A percentile compares a stretch with the other conserved stretches of the same genome.
phyloP scores from a whole-genome alignment of 2,113 vertebrate genomes.

The Ifrita kowaldi region DNA sequence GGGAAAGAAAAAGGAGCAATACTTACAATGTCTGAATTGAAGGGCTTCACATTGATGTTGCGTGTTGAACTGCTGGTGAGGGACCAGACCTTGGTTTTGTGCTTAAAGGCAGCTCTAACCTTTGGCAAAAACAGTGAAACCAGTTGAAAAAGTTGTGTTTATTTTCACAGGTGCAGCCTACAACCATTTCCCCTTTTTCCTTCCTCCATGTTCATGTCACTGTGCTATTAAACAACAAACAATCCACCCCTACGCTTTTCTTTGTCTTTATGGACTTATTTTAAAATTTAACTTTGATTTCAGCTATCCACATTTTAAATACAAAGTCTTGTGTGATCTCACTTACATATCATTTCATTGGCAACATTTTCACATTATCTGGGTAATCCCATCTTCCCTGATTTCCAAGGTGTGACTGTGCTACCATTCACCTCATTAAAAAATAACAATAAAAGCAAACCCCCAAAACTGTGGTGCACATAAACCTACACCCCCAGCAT shows the following conservation, averaged over 20 bases:
- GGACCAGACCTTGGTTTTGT: slow-evolving; percentile 98
- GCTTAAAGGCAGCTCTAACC: slow-evolving; percentile 97
- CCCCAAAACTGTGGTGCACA: not conserved
- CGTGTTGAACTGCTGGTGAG: slow-evolving; percentile 90
- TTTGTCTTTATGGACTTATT: not conserved
- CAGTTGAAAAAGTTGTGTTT: not conserved
- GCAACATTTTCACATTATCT: not conserved
- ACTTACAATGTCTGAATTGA: slow-evolving; percentile 94
- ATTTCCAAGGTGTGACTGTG: not conserved
- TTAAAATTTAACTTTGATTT: not conserved
- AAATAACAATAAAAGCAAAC: not conserved
- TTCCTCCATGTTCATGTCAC: not conserved
- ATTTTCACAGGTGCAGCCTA: not conserved
- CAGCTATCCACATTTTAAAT: not conserved
- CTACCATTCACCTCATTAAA: not conserved
- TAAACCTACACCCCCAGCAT: not conserved
- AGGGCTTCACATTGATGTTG: slow-evolving; percentile 86
- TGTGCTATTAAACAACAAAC: not conserved
- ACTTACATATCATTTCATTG: not conserved
- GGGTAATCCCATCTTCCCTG: not conserved
- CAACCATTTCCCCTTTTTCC: not conserved
- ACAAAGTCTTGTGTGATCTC: not conserved
- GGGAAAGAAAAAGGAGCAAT: not conserved
- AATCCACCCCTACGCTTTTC: not conserved
- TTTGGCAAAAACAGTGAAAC: slow-evolving; percentile 18